Percentiles rank a stretch among this genome's conserved stretches.
These are phyloP conservation scores for Cyanistes caeruleus DNA, from an alignment of 2,113 vertebrate species.

Conservation along the genomic window DNA sequence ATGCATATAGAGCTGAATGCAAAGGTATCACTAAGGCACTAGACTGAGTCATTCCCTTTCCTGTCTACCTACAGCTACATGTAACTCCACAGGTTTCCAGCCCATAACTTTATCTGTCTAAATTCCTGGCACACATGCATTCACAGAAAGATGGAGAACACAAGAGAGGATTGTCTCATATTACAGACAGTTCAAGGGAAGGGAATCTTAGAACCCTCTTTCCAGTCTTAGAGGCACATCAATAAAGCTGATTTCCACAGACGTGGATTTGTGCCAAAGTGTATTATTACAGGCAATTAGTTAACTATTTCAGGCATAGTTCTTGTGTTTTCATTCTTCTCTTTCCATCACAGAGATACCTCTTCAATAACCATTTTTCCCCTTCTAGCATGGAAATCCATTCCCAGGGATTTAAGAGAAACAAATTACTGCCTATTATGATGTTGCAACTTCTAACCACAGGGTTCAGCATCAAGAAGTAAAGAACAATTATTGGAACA, in stretches of 20 bases:
- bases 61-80: background rate
- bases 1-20: background rate
- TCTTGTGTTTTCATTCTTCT: background rate
- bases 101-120: background rate
- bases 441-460: slow-evolving; percentile 47
- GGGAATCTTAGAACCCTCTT: background rate
- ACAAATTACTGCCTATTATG: slow-evolving; percentile 41
- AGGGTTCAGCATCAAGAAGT: slow-evolving; percentile 13
- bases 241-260: background rate
- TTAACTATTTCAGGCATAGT: background rate
- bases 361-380: background rate
- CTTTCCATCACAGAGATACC: background rate
- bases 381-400: background rate
- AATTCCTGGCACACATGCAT: background rate
- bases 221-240: background rate
- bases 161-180: background rate
- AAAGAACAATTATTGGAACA: slow-evolving; percentile 59
- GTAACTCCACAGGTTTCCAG: background rate
- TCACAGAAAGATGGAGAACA: background rate
- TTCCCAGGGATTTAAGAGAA: slow-evolving; percentile 30
- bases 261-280: background rate
- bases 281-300: background rate
- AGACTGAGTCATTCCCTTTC: background rate
- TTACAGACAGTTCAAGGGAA: background rate
- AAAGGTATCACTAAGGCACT: background rate